Evolutionary conservation across 2,797 vertebrate genomes (phyloP), one percentile per base, ranked within the genome.

Genomic region (Poliocrania exsul): DNA sequence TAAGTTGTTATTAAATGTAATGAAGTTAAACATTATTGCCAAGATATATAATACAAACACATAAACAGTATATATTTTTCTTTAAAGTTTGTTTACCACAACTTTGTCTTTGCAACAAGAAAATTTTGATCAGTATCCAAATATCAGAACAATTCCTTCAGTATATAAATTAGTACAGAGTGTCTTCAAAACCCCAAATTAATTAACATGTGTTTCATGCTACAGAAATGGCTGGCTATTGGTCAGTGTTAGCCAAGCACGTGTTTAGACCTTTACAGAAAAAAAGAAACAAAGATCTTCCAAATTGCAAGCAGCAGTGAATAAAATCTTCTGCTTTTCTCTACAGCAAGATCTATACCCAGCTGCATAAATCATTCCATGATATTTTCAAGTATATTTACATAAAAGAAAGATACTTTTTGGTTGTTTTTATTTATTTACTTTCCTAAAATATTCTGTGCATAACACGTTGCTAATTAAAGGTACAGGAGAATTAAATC

Each of bases 201-300:
- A 56, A 33, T 56, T 74, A 40, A 81, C 0, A 0, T 2, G 12
- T 50, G 25, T 37, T 81, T 69, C 60, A 65, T 1, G 4, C 40
- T 75, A 56, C 5, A 38, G 10, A 58, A 56, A 5, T n/a, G n/a
- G n/a, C 20, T 64, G 40, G 40, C 15, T 44, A 12, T 12, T 24
- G 40, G 3, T 26, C 44, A 37, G 3, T 29, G 25, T 60, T 50
- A 83, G 56, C 19, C 40, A 81, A 77, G 40, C 21, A 47, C 0
- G 1, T 4, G 23, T 44, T 72, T 25, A 72, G 44, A 70, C 12
- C 11, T 64, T 42, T 44, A 62, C 17, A 74, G 37, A 64, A 64
- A 56, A 9, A 7, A 79, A 67, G 14, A 72, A 57, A 44, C 7
- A 72, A 80, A 74, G 14, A 73, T 44, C n/a, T 47, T 38, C 18